Percentiles rank a stretch among this genome's conserved stretches.
Evolutionary conservation across 2,888 invertebrate genomes (phyloP).

Genomic region (Doris montereyensis): DNA sequence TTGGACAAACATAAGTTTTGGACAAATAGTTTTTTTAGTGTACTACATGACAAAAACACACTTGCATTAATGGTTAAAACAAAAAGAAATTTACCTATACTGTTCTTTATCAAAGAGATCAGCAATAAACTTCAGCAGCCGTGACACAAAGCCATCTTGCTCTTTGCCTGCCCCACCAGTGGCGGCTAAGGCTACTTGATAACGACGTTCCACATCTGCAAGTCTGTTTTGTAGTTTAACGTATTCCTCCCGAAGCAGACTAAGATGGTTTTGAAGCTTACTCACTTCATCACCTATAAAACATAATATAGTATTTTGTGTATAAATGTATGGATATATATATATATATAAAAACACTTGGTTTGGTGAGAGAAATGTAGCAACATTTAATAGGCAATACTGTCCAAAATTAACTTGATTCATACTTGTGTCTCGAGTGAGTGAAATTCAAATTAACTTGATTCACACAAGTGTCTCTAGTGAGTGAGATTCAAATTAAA

Average conservation of each 20-base stretch:
- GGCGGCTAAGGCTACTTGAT: slow-evolving; percentile 82
- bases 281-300: slow-evolving; percentile 70
- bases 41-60: too few relatives aligned
- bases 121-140: slow-evolving; percentile 85
- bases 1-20: too few relatives aligned
- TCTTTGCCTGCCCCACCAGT: slow-evolving; percentile 75
- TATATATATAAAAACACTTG: background rate
- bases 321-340: background rate
- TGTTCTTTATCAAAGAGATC: slow-evolving; percentile 84
- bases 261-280: slow-evolving; percentile 85
- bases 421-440: background rate
- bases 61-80: too few relatives aligned
- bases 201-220: slow-evolving; percentile 87
- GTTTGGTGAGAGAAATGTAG: background rate
- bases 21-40: too few relatives aligned
- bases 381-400: background rate
- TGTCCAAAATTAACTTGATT: background rate
- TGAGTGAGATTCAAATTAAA: too few relatives aligned
- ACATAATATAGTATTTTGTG: background rate
- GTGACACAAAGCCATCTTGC: slow-evolving; percentile 87
- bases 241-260: slow-evolving; percentile 90
- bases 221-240: slow-evolving; percentile 88
- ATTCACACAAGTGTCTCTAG: too few relatives aligned
- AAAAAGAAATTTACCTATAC: slow-evolving; percentile 75
- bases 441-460: background rate